phyloP scores from a whole-genome alignment of 2,113 vertebrate genomes.

The Rhabdornis inornatus region DNA sequence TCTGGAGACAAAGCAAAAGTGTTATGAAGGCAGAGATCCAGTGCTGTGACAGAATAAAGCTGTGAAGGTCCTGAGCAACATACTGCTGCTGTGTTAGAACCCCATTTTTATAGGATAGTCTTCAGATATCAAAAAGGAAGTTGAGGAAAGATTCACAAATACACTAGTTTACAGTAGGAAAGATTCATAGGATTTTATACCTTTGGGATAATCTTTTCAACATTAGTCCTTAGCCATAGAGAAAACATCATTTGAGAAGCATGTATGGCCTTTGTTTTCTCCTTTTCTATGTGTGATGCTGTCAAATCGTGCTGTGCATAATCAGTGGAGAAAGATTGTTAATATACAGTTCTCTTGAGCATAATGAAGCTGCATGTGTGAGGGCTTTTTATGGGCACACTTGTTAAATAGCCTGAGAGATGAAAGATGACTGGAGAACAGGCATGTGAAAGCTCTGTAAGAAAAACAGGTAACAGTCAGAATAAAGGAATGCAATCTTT shows the following conservation, averaged over 20 bases:
- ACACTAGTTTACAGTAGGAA: not conserved
- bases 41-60: not conserved
- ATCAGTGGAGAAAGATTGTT: not conserved
- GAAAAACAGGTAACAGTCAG: not conserved
- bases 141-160: not conserved
- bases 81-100: not conserved
- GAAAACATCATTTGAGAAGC: not conserved
- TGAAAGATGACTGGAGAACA: not conserved
- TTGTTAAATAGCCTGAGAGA: not conserved
- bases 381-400: not conserved
- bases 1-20: constrained; percentile 35
- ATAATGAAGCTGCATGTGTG: not conserved
- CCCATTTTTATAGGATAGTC: not conserved
- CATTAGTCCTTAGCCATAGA: not conserved
- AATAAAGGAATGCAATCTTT: not conserved
- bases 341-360: not conserved
- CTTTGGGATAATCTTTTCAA: not conserved
- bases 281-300: not conserved
- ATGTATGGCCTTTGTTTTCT: not conserved
- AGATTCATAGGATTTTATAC: not conserved
- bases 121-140: not conserved
- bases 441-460: not conserved
- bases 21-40: not conserved
- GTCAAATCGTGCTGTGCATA: not conserved
- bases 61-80: not conserved